A percentile compares a stretch with the other conserved stretches of the same genome.
phyloP scores from a whole-genome alignment of 2,113 vertebrate genomes.

The Ascaphus truei region DNA sequence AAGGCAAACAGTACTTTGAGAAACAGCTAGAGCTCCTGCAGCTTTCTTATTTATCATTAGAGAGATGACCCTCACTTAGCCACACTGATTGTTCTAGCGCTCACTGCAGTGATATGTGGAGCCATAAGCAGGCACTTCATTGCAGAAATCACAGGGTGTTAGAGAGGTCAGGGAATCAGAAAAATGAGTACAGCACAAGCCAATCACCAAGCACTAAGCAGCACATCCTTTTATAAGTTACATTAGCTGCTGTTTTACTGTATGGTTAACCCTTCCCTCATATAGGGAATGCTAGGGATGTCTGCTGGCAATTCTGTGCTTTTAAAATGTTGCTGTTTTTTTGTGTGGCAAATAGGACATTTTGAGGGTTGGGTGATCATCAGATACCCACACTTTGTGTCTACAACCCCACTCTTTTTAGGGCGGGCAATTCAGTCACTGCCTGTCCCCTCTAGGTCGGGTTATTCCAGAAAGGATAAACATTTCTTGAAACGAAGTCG shows the following conservation, averaged over 20 bases:
- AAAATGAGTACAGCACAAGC: neutral
- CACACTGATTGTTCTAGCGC: conserved; percentile 5
- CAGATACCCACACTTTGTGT: too few species aligned
- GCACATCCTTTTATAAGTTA: neutral
- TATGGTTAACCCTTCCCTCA: too few species aligned
- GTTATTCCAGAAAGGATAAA: too few species aligned
- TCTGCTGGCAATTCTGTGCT: too few species aligned
- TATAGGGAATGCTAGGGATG: too few species aligned
- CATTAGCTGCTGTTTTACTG: neutral
- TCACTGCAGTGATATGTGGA: conserved; percentile 14
- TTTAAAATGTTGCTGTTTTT: too few species aligned
- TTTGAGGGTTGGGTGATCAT: too few species aligned
- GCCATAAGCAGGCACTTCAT: conserved; percentile 16
- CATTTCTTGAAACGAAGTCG: too few species aligned
- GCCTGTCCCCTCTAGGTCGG: too few species aligned
- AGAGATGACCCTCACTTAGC: conserved; percentile 1
- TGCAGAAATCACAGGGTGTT: conserved; percentile 12
- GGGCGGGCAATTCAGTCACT: too few species aligned
- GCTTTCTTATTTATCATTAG: conserved; percentile 14
- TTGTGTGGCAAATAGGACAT: too few species aligned
- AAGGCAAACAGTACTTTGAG: neutral
- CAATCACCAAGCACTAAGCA: neutral
- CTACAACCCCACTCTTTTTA: too few species aligned
- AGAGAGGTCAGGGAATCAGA: conserved; percentile 13
- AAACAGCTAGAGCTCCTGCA: neutral